phyloP scores from a whole-genome alignment of 2,888 invertebrate genomes.

The Caenorhabditis plicata region DNA sequence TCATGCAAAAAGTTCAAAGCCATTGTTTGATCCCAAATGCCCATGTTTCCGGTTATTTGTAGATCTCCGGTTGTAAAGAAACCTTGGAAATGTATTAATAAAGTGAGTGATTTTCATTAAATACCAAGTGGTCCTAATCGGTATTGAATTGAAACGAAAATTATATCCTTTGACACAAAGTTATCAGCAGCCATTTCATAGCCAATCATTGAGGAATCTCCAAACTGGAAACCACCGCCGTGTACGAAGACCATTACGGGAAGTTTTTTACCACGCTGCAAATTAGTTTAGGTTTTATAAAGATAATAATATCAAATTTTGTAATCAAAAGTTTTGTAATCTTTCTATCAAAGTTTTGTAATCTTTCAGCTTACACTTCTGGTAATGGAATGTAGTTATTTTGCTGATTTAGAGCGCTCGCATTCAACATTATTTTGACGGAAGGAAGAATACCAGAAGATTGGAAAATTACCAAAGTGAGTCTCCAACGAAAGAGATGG shows the following conservation, averaged over 20 bases:
- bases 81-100: no score
- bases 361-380: no score
- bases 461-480: no score
- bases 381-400: no score
- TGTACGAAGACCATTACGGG: constrained; percentile 49
- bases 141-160: constrained; percentile 49
- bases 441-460: no score
- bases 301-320: not conserved
- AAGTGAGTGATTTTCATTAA: no score
- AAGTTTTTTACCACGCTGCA: constrained; percentile 25
- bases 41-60: constrained; percentile 46
- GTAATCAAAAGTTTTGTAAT: not conserved
- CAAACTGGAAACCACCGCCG: constrained; percentile 48
- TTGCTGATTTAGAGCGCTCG: no score
- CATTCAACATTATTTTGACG: no score
- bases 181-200: constrained; percentile 43
- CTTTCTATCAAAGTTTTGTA: no score
- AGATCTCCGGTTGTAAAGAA: constrained; percentile 50
- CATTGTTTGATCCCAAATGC: constrained; percentile 49
- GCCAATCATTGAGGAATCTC: constrained; percentile 35
- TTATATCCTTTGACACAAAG: constrained; percentile 43
- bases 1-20: constrained; percentile 49
- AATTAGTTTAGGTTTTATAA: not conserved
- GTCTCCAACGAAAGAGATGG: no score
- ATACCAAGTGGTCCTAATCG: constrained; percentile 48